Evolutionary conservation across 2,888 invertebrate species (phyloP), one percentile per base, ranked within the genome.

Genomic region (Cremastinae sp.): DNA sequence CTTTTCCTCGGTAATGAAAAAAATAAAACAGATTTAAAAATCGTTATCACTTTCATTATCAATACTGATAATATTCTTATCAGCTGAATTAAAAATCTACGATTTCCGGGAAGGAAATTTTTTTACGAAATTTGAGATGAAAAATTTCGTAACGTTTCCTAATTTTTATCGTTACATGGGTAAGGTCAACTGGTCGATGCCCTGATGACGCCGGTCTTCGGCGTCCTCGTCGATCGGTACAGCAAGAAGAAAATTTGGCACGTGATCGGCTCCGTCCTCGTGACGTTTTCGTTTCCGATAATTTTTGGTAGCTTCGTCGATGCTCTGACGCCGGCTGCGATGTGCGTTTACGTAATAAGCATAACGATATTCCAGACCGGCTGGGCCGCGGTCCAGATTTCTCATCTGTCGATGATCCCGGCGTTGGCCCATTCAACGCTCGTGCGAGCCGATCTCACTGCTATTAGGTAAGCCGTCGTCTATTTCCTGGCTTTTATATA

Each of bases 351-450:
- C 82, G 85, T 91, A 8, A 82, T 87, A 2, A 91, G 92, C 72
- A 95, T 96, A 79, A 89, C 92, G 8, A 90, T 97, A 80, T 97
- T 97, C 90, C 98, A 98, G 91, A 94, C 96, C 80, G 98, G 98
- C 9, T 98, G 98, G 98, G 97, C 98, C 0, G 92, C 96, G 5
- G 96, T 96, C 0, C 98, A 98, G 91, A 97, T 98, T 83, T 95
- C 97, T 0, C 98, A 98, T 90, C 92, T 98, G 68, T 94, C 98
- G 0, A 94, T 98, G 89, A 97, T 98, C 83, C 97, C 98, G 0
- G 93, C 94, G 62, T 92, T 97, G 70, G 93, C 96, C 0, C 93
- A 93, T 53, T 92, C 93, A 79, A 91, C 94, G 55, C 91, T 93
- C 80, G 93, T 94, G 77, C 93, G 96, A 70, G 93, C 95, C 0